phyloP scores from a whole-genome alignment of 2,888 invertebrate species.

The Mythimna ferrago region DNA sequence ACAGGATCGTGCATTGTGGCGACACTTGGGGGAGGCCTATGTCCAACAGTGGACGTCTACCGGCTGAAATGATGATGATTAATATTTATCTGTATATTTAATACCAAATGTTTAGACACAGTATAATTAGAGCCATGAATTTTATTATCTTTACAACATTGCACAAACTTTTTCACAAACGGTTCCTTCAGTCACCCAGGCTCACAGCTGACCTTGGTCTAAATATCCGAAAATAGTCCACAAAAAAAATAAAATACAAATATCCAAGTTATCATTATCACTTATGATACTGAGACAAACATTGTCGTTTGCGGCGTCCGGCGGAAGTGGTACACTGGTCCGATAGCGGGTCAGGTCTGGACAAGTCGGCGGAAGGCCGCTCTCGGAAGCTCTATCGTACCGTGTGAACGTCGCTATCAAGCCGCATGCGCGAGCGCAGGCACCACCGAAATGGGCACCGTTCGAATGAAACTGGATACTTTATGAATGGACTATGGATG shows the following conservation, averaged over 20 bases:
- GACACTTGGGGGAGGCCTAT: too few species aligned
- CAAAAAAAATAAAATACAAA: slow-evolving; percentile 27
- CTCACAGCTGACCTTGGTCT: slow-evolving; percentile 53
- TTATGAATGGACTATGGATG: slow-evolving; percentile 28
- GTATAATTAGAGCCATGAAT: background rate
- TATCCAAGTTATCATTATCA: slow-evolving; percentile 51
- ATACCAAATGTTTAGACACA: background rate
- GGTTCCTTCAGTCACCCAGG: background rate
- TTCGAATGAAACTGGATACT: slow-evolving; percentile 58
- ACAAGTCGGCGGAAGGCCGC: slow-evolving; percentile 81
- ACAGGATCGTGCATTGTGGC: too few species aligned
- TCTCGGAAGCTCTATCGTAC: slow-evolving; percentile 81
- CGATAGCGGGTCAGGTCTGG: slow-evolving; percentile 84
- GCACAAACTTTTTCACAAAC: background rate
- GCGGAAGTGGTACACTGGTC: slow-evolving; percentile 77
- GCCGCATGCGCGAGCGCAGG: slow-evolving; percentile 47
- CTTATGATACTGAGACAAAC: slow-evolving; percentile 60
- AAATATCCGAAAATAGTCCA: slow-evolving; percentile 23
- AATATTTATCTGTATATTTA: too few species aligned
- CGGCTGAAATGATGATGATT: too few species aligned
- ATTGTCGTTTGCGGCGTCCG: slow-evolving; percentile 82
- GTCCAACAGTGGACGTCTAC: too few species aligned
- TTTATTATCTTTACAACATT: background rate
- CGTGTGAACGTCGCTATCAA: slow-evolving; percentile 80
- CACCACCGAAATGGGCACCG: slow-evolving; percentile 55